phyloP scores from a whole-genome alignment of 2,113 vertebrate genomes.

The Charina bottae region DNA sequence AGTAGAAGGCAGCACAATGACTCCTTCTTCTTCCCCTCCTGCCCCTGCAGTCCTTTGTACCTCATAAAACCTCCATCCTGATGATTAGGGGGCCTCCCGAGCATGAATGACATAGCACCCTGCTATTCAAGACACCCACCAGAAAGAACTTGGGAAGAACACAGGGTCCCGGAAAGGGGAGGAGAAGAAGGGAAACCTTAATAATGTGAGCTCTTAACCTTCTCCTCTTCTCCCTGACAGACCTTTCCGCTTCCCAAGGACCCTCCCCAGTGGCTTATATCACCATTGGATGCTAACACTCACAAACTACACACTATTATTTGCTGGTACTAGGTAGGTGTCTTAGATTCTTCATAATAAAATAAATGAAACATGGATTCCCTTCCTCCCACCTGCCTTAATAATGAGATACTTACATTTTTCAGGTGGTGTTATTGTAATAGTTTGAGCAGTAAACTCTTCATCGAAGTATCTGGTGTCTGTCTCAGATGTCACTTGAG shows the following conservation, averaged over 20 bases:
- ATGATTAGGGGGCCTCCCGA: not conserved
- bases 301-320: constrained; percentile 4
- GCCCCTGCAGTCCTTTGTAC: not conserved
- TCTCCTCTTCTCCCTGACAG: not conserved
- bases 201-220: not conserved
- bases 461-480: constrained; percentile 96
- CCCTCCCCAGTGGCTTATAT: not conserved
- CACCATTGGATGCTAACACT: not conserved
- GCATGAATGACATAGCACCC: no score
- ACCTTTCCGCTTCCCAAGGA: not conserved
- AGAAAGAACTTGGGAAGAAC: not conserved
- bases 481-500: constrained; percentile 96
- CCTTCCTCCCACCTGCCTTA: not conserved
- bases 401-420: constrained; percentile 82
- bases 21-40: not conserved
- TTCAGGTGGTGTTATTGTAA: constrained; percentile 97
- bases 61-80: not conserved
- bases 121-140: not conserved
- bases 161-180: not conserved
- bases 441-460: constrained; percentile 95
- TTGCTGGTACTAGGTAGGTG: constrained; percentile 1
- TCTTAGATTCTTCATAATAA: not conserved
- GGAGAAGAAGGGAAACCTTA: no score
- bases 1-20: not conserved
- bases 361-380: not conserved